phyloP scores from a whole-genome alignment of 2,888 invertebrate species.

The Aphodius granarius region DNA sequence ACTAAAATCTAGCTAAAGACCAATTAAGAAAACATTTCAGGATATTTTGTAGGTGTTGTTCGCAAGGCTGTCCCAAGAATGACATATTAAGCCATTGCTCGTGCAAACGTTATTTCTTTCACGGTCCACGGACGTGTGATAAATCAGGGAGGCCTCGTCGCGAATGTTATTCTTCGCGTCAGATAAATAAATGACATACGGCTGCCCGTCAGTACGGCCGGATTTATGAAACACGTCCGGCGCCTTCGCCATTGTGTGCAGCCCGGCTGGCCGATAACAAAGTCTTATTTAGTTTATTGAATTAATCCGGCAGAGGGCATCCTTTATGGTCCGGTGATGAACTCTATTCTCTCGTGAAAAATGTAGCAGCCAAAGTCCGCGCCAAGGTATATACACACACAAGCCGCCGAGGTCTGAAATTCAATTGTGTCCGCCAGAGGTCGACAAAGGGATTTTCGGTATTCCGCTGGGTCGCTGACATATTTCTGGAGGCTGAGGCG shows the following conservation, averaged over 20 bases:
- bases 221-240: constrained; percentile 19
- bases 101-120: neutral
- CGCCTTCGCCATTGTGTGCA: neutral
- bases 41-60: neutral
- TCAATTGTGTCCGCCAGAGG: constrained; percentile 38
- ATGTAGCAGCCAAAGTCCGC: constrained; percentile 39
- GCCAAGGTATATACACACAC: neutral
- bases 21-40: too few species aligned
- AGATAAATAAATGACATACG: neutral
- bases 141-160: neutral
- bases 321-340: constrained; percentile 34
- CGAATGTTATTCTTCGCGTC: neutral
- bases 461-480: constrained; percentile 40
- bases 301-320: constrained; percentile 23
- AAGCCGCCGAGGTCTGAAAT: constrained; percentile 35
- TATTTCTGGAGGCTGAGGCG: constrained; percentile 43
- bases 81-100: neutral
- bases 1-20: too few species aligned
- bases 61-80: neutral
- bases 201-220: neutral
- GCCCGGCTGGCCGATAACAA: constrained; percentile 21
- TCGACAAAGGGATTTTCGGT: constrained; percentile 38
- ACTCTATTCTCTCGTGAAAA: constrained; percentile 41
- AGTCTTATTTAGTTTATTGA: constrained; percentile 29
- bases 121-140: neutral